phyloP scores from a whole-genome alignment of 2,888 invertebrate genomes.

The Cosmopolites sordidus region DNA sequence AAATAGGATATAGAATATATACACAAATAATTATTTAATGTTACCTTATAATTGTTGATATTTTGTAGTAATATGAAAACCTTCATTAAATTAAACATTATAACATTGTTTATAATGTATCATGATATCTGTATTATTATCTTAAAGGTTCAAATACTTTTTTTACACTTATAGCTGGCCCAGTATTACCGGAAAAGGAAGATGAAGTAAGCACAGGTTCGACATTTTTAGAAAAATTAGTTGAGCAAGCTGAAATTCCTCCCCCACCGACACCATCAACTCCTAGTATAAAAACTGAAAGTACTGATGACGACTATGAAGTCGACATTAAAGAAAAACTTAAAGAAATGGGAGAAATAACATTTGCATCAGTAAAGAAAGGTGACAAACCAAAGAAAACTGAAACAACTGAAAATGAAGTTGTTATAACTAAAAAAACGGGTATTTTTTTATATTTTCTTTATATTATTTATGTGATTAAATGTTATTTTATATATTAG shows the following conservation, averaged over 20 bases:
- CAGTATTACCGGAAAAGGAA: conserved; percentile 31
- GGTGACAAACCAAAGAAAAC: conserved; percentile 46
- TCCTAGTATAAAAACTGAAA: conserved; percentile 30
- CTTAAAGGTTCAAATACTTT: no score
- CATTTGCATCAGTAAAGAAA: conserved; percentile 49
- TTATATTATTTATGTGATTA: neutral
- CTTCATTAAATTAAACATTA: no score
- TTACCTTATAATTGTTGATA: no score
- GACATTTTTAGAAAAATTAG: conserved; percentile 43
- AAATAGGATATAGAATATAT: no score
- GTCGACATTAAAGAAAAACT: conserved; percentile 60
- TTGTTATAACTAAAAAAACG: conserved; percentile 61
- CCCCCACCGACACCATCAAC: conserved; percentile 24
- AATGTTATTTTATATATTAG: conserved; percentile 28
- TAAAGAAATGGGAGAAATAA: conserved; percentile 58
- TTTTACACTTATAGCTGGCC: no score
- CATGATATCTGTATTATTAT: no score
- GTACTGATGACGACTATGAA: conserved; percentile 47
- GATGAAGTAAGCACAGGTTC: conserved; percentile 45
- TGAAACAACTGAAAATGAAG: conserved; percentile 68
- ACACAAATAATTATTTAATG: no score
- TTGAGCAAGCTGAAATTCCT: conserved; percentile 36
- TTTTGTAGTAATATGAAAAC: no score
- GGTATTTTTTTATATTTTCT: conserved; percentile 23
- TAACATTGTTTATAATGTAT: no score